Percentiles rank a stretch among this genome's conserved stretches.
These are phyloP conservation scores for Prinia subflava DNA, from an alignment of 2,113 vertebrate genomes.

Conservation along the genomic window DNA sequence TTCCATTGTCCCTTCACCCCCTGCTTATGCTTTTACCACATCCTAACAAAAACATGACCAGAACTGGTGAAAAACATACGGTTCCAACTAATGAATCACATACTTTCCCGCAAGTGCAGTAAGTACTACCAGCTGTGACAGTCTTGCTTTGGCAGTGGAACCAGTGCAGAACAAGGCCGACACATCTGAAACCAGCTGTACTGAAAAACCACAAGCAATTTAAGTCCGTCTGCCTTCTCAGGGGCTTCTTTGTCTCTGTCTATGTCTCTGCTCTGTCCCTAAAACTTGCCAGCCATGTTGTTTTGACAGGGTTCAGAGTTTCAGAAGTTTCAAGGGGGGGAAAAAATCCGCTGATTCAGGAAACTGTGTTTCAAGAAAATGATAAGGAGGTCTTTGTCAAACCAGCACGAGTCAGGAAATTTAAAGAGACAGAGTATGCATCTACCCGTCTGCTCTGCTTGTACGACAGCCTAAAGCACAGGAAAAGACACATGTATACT, in stretches of 20 bases:
- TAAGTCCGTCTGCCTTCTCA: constrained; percentile 91
- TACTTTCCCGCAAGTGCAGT: constrained; percentile 94
- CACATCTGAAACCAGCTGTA: constrained; percentile 95
- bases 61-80: constrained; percentile 96
- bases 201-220: constrained; percentile 88
- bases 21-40: constrained; percentile 99
- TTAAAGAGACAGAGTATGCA: constrained; percentile 49
- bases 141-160: constrained; percentile 87
- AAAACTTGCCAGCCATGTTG: constrained; percentile 87
- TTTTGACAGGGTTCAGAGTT: constrained; percentile 88
- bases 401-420: constrained; percentile 3
- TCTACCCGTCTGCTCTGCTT: not conserved
- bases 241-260: constrained; percentile 88
- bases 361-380: constrained; percentile 59
- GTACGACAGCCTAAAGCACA: not conserved
- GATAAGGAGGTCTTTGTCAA: constrained; percentile 66
- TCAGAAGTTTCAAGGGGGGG: constrained; percentile 79
- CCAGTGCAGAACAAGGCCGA: constrained; percentile 77
- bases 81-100: constrained; percentile 98
- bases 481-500: not conserved
- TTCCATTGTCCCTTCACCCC: constrained; percentile 85
- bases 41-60: constrained; percentile 99
- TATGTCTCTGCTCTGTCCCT: constrained; percentile 80
- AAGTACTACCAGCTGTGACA: constrained; percentile 99
- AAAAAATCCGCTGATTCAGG: constrained; percentile 83